Base-by-base conservation (phyloP, 2,888 invertebrate species). In the Drosophila koepferae region DNA sequence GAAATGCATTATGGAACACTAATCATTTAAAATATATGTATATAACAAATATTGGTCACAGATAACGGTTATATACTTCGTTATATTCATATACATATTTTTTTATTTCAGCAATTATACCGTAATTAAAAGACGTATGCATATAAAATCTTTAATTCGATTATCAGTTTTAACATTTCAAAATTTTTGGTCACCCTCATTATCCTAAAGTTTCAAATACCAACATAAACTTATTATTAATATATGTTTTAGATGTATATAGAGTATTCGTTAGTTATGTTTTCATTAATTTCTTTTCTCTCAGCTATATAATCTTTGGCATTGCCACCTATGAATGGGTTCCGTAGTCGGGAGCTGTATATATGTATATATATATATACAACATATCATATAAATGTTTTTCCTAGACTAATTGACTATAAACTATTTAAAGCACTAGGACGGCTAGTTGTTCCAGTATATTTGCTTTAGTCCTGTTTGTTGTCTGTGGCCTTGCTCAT, bases 361-460 rank as follows among this genome's bases (percentile, higher is more conserved):
- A 55, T 18, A 60, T 40, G 46, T 54, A 62, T 46, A 14, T 56
- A 16, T 56, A 43, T 16, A 10, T 36, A 16, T 36, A 44, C 12
- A 40, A 43, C 10, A 10, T 36, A 36, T 53, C 9, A 20, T 20
- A 44, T 63, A 5, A 20, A 41, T 51, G 23, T 55, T 18, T 62
- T 9, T 43, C 18, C 72, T 80, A 80, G 43, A 41, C 61, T 71
- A 76, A 67, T 58, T 81, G 61, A 68, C 88, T 87, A 89, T 23
- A 18, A 46, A 51, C 89, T 82, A 82, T 63, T 61, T 82, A 82
- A 84, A 68, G 87, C 82, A 74, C 86, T 90, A 88, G 90, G 83
- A 88, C 81, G 86, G 81, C 79, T 85, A 34, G 31, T 31, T 48
- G 44, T 60, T 63, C 14, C 51, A 41, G 53, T 5, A 38, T 6